These are phyloP conservation scores for Geotrypetes seraphini DNA, from an alignment of 2,797 vertebrate genomes.

Conservation along the genomic window DNA sequence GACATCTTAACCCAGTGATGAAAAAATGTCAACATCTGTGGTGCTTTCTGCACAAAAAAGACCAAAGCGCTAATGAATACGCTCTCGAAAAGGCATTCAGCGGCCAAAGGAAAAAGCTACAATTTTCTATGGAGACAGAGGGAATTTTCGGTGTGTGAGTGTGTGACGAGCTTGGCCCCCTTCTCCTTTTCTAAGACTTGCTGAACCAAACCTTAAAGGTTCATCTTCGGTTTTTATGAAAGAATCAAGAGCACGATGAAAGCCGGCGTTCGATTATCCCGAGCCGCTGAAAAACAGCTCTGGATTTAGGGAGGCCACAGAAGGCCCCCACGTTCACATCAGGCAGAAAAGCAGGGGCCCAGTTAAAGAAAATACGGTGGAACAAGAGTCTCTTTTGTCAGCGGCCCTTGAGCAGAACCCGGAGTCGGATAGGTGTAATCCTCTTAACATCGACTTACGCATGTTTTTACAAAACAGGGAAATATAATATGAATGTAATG, in stretches of 20 bases:
- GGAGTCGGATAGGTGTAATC: constrained; percentile 41
- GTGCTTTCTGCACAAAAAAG: constrained; percentile 60
- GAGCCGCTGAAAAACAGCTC: constrained; percentile 45
- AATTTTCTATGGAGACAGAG: constrained; percentile 55
- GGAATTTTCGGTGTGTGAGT: constrained; percentile 53
- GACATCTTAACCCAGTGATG: constrained; percentile 76
- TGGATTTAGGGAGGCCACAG: constrained; percentile 22
- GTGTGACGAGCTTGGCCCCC: constrained; percentile 43
- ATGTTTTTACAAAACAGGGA: constrained; percentile 57
- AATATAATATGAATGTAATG: constrained; percentile 48
- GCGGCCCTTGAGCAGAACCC: constrained; percentile 33
- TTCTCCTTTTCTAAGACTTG: constrained; percentile 58
- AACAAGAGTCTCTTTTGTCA: constrained; percentile 51
- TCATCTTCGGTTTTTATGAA: constrained; percentile 57
- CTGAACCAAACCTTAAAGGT: constrained; percentile 63
- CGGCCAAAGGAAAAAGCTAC: constrained; percentile 69
- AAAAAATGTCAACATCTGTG: constrained; percentile 92
- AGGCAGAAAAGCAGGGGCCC: constrained; percentile 44
- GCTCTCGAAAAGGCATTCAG: constrained; percentile 60
- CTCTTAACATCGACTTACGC: constrained; percentile 51
- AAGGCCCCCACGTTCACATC: constrained; percentile 25
- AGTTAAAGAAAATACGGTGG: constrained; percentile 56
- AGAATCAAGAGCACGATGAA: constrained; percentile 30
- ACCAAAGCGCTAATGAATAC: constrained; percentile 52
- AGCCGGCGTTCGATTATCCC: constrained; percentile 43